A percentile compares a stretch with the other conserved stretches of the same genome.
phyloP scores from a whole-genome alignment of 2,888 invertebrate species.

The Xestia c-nigrum region DNA sequence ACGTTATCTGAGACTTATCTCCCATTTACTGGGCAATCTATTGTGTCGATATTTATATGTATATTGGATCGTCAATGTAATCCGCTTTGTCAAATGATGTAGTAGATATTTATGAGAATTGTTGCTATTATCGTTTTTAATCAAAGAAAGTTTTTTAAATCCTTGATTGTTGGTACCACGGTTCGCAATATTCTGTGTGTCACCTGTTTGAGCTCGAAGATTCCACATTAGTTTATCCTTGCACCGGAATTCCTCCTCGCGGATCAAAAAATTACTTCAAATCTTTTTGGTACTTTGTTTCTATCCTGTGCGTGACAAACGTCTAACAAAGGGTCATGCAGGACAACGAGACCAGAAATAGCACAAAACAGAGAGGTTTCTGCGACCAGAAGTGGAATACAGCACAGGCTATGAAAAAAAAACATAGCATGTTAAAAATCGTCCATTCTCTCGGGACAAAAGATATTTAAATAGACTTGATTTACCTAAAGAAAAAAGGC shows the following conservation, averaged over 20 bases:
- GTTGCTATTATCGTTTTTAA: not conserved
- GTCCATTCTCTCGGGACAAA: not conserved
- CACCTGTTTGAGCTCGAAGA: not conserved
- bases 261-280: not conserved
- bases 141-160: not conserved
- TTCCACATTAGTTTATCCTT: not conserved
- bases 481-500: not conserved
- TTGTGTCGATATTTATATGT: conserved; percentile 37
- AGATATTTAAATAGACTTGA: not conserved
- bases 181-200: not conserved
- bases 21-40: conserved; percentile 39
- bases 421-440: not conserved
- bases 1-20: conserved; percentile 49
- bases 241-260: not conserved
- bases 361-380: no score
- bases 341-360: no score
- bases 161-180: not conserved
- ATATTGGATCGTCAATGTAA: conserved; percentile 23
- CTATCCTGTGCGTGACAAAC: not conserved
- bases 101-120: not conserved
- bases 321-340: not conserved
- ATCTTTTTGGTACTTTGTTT: not conserved
- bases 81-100: conserved; percentile 31
- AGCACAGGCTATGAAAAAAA: no score
- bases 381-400: no score